These are phyloP conservation scores for Tinamus guttatus DNA, from an alignment of 2,113 vertebrate genomes.

Conservation along the genomic window DNA sequence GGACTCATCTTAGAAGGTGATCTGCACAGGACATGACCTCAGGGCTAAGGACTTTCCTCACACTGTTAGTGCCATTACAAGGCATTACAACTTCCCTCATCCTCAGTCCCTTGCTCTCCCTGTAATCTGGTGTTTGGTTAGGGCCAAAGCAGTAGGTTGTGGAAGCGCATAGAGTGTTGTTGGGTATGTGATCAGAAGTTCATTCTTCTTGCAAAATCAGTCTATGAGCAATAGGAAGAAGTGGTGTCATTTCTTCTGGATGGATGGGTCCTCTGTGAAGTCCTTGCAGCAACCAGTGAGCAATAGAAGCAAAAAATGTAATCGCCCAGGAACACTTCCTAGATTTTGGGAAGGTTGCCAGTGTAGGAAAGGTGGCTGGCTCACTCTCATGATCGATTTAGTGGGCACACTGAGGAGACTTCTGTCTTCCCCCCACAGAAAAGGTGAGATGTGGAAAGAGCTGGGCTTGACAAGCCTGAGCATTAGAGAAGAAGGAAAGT, in stretches of 20 bases:
- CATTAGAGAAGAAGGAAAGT: neutral
- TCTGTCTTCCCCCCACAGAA: neutral
- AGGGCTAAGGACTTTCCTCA: neutral
- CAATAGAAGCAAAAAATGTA: neutral
- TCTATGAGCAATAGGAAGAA: neutral
- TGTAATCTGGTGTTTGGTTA: neutral
- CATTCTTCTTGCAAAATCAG: neutral
- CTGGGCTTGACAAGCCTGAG: neutral
- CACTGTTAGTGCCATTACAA: accelerated
- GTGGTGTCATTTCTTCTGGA: no score
- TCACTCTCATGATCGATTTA: neutral
- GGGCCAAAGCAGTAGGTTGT: accelerated
- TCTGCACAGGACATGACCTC: neutral
- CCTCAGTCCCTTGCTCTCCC: neutral
- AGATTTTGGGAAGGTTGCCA: neutral
- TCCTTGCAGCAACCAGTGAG: neutral
- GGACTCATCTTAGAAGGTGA: neutral
- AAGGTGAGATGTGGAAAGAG: neutral
- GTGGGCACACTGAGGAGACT: neutral
- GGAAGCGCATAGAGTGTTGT: neutral
- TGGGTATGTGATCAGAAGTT: neutral
- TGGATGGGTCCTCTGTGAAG: no score
- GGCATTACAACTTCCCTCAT: neutral
- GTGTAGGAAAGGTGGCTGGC: neutral
- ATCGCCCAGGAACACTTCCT: neutral